Conservation (phyloP, 2,888 invertebrate species). For the Sminthurides aquaticus region DNA sequence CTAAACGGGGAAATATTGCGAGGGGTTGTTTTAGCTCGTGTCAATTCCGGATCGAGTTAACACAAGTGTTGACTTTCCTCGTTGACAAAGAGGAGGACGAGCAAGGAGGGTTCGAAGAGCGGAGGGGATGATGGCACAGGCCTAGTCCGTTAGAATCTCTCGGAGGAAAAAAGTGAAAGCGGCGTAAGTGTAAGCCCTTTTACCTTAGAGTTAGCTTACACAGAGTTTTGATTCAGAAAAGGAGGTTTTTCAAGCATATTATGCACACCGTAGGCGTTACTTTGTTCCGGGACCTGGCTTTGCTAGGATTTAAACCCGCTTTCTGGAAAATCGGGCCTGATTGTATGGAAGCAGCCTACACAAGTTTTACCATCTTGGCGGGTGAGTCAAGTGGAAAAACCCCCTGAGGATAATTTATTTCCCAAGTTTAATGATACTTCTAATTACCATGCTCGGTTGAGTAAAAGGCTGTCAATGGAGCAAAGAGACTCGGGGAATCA, state of each 20-base stretch:
- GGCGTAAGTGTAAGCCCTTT: background rate
- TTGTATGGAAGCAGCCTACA: background rate
- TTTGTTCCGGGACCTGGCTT: no score
- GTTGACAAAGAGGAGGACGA: no score
- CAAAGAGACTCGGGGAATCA: background rate
- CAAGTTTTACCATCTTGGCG: slow-evolving; percentile 1
- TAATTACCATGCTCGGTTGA: background rate
- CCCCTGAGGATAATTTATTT: slow-evolving; percentile 9
- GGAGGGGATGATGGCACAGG: no score
- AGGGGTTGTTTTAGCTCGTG: background rate
- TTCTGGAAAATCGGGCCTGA: background rate
- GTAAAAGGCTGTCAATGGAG: slow-evolving; percentile 2
- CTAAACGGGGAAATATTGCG: background rate
- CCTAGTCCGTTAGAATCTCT: no score
- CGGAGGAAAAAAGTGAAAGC: background rate
- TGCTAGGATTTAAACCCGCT: background rate
- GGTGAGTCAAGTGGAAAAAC: background rate
- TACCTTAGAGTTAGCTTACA: no score
- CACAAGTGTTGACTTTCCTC: background rate
- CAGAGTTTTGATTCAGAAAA: no score
- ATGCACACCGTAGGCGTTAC: no score
- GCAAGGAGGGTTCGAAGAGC: background rate
- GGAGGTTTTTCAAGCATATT: no score
- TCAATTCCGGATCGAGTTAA: background rate
- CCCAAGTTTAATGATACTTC: slow-evolving; percentile 9